Evolutionary conservation across 2,113 vertebrate genomes (phyloP), one percentile per base, ranked within the genome.

Genomic region (Cryptomyrus ogoouensis): DNA sequence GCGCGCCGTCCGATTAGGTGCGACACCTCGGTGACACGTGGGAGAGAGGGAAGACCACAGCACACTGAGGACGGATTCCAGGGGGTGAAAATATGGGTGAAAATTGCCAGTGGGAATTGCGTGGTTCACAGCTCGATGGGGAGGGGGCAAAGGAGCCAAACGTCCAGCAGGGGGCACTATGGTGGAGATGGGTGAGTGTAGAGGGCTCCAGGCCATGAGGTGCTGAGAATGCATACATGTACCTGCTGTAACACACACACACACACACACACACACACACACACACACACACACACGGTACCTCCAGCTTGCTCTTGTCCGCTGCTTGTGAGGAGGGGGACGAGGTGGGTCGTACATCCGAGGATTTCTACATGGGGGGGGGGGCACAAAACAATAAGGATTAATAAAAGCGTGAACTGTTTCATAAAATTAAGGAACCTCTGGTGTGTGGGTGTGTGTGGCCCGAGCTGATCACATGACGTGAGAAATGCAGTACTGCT

Each of bases 231-330:
- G 70, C 70, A 74, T 39, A 74, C 12, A 74, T 12, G 31, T 35
- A 74, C 70, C 13, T 74, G n/a, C n/a, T 7, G 21, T 4, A 10
- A 31, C n/a, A 35, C 66, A 15, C n/a, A 35, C 66, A 66, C 58
- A 58, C 58, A n/a, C 19, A 62, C 58, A 62, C 56, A 58, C 56
- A 62, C 56, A n/a, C 19, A n/a, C 56, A 62, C 56, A 62, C 19
- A 27, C 62, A 27, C 24, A 70, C 62, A 31, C 74, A 77, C 74
- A 4, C 35, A 7, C 35, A 42, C 35, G 6, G n/a, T 39, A 15
- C 98, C 98, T 99, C 98, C 90, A 96, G 94, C 95, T 96, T 97
- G 96, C 92, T 97, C 96, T 97, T 97, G 94, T 98, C 98, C 93
- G 96, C 94, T 94, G 96, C 94, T 96, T 97, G 97, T 89, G 97